Evolutionary conservation across 2,113 vertebrate species (phyloP).

Genomic region (Acanthochromis polyacanthus): DNA sequence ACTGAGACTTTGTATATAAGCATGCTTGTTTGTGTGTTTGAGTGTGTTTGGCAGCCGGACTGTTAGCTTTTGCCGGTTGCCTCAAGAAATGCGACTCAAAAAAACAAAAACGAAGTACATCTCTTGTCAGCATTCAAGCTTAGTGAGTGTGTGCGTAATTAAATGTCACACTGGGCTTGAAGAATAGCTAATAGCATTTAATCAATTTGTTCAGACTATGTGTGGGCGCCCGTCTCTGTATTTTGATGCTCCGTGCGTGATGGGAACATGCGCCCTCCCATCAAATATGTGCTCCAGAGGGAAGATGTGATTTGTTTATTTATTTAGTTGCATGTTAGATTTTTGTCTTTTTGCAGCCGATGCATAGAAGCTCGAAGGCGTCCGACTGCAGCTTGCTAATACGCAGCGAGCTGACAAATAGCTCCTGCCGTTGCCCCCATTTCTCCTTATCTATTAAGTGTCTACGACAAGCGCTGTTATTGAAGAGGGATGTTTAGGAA

Average conservation of each 20-base stretch:
- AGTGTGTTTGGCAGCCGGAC: constrained; percentile 19
- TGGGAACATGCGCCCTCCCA: not conserved
- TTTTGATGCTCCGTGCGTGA: constrained; percentile 26
- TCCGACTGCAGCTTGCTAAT: constrained; percentile 8
- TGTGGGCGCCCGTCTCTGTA: constrained; percentile 14
- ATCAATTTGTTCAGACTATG: constrained; percentile 37
- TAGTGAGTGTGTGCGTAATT: constrained; percentile 45
- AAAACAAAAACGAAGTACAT: not conserved
- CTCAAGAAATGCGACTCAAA: constrained; percentile 11
- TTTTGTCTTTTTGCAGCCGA: not conserved
- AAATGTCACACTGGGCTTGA: constrained; percentile 62
- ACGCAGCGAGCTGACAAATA: constrained; percentile 50
- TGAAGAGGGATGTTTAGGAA: constrained; percentile 44
- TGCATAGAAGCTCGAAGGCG: constrained; percentile 1
- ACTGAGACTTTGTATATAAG: not conserved
- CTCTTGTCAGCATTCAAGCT: constrained; percentile 50
- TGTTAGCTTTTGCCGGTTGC: constrained; percentile 21
- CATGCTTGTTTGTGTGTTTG: not conserved
- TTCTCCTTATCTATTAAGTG: constrained; percentile 55
- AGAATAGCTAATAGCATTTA: constrained; percentile 58
- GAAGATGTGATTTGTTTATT: not conserved
- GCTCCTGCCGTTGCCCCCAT: constrained; percentile 28
- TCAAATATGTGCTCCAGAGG: not conserved
- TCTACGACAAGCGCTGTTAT: constrained; percentile 47
- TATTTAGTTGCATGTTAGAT: not conserved